Evolutionary conservation across 1,140 invertebrate species (phyloP).

Genomic region (Rhizoglyphus robini): DNA sequence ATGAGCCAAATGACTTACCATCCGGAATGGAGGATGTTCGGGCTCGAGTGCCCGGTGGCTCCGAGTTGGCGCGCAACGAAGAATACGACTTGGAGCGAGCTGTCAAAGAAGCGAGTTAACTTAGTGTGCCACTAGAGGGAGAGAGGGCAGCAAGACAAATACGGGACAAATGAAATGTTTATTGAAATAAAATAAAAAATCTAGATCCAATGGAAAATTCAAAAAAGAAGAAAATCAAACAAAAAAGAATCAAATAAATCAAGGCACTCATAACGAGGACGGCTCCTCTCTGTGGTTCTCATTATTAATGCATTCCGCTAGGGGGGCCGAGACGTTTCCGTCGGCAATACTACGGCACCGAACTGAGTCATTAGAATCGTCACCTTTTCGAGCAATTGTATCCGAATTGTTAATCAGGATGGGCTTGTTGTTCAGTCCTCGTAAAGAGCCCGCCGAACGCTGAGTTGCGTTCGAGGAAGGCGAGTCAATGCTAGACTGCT

Average conservation of each 20-base stretch:
- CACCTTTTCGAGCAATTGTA: constrained; percentile 11
- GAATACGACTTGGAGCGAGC: constrained; percentile 8
- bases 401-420: constrained; percentile 7
- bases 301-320: background rate
- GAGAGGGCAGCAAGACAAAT: background rate
- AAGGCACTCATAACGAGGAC: background rate
- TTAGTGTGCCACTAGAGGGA: background rate
- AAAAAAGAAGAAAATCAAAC: background rate
- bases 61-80: constrained; percentile 21
- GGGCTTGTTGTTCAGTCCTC: background rate
- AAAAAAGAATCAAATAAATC: background rate
- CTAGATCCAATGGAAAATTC: background rate
- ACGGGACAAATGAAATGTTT: background rate
- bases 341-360: background rate
- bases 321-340: background rate
- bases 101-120: background rate
- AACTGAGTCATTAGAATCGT: background rate
- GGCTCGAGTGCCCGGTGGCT: constrained; percentile 15
- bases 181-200: background rate
- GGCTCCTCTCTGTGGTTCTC: background rate
- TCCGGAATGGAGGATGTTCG: constrained; percentile 18
- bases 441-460: background rate
- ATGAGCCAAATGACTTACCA: background rate
- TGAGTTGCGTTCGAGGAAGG: background rate
- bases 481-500: constrained; percentile 20